Percentiles rank a stretch among this genome's conserved stretches.
Evolutionary conservation across 2,797 vertebrate species (phyloP).

Genomic region (Dallia pectoralis): DNA sequence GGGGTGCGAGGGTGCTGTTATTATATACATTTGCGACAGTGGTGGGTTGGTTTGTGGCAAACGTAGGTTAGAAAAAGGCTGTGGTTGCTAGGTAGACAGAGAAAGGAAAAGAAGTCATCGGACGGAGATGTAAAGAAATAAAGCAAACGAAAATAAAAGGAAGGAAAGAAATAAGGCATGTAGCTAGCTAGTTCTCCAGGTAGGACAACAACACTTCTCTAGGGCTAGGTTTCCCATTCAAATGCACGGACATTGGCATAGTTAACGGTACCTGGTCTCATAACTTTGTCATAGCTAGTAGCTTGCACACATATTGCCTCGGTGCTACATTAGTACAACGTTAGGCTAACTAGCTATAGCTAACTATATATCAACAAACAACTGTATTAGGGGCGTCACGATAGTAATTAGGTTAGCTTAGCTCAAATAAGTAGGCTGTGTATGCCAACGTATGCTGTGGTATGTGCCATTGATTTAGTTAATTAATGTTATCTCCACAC

Average conservation of each 20-base stretch:
- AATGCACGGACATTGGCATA: neutral
- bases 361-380: neutral
- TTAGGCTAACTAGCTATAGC: too few species aligned
- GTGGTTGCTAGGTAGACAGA: slow-evolving; percentile 39
- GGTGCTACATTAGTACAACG: too few species aligned
- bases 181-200: neutral
- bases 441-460: neutral
- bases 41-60: slow-evolving; percentile 52
- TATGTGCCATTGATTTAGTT: slow-evolving; percentile 30
- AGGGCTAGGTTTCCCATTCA: neutral
- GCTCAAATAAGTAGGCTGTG: neutral
- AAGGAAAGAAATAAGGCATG: neutral
- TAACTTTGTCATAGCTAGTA: neutral
- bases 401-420: neutral
- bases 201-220: neutral
- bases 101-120: slow-evolving; percentile 27
- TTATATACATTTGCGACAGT: slow-evolving; percentile 62
- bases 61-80: slow-evolving; percentile 68
- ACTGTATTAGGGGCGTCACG: neutral
- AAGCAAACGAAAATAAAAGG: slow-evolving; percentile 31
- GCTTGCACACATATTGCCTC: too few species aligned
- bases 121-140: slow-evolving; percentile 59
- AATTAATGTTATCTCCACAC: slow-evolving; percentile 4
- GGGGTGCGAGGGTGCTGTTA: neutral
- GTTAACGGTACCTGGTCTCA: neutral